Base-by-base conservation (phyloP, 2,113 vertebrate genomes). In the Urocynchramus pylzowi region DNA sequence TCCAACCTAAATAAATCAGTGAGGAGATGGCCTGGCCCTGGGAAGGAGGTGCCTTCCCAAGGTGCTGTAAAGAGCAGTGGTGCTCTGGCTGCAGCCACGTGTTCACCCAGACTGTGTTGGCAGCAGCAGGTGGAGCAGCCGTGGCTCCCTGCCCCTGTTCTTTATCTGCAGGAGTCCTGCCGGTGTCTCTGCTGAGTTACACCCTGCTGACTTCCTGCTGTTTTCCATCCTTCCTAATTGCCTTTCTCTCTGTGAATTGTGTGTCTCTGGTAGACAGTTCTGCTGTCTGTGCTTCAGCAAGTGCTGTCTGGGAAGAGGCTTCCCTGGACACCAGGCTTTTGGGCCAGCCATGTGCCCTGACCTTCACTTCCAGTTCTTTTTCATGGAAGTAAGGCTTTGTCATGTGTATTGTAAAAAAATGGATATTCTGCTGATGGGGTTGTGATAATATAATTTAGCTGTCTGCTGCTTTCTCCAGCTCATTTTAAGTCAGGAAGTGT, bases 71-170 rank as follows among this genome's bases (percentile, higher is more conserved):
- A 6, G 42, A 53, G 35, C 47, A 17, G 60, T 1, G 3, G 33
- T 37, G 47, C 16, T 31, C 45, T 26, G 3, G 15, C 54, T 61
- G 65, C 52, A 10, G 75, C 26, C 6, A 0, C 0, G 2, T 20
- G 76, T 35, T 45, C 0, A 0, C 27, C 14, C 2, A 0, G 67
- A 1, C 30, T 7, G 2, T 17, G 54, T 16, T 71, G 82, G 44
- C 86, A 53, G 81, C 7, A 50, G 83, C 60, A 53, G 74, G 12
- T 59, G 56, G 4, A 19, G 50, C 8, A 11, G 67, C 1, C 1
- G 15, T 19, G 52, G 44, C 13, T 41, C 54, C 10, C 0, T 65
- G 65, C 56, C 42, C 2, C 1, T 24, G 35, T 17, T 61, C 75
- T 70, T 44, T 64, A 33, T 63, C 69, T 85, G 56, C 42, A 57